Evolutionary conservation across 2,113 vertebrate genomes (phyloP), one percentile per base, ranked within the genome.

Genomic region (Gobio gobio): DNA sequence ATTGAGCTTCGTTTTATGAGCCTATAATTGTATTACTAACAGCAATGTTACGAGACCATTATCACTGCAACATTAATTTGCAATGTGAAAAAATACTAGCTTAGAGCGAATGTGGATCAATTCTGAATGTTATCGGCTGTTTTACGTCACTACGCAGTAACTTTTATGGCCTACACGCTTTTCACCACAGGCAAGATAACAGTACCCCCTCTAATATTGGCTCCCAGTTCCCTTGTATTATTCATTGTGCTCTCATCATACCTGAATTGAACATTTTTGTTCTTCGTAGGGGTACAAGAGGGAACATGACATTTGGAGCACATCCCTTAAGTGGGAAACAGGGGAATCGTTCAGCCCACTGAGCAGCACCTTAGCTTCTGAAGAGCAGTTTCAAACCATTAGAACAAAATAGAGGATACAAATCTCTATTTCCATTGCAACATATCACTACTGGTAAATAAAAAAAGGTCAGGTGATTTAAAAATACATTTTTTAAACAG

Each of bases 261-360:
- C 51, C 66, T 51, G 75, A 56, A 63, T 26, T n/a, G 43, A 73
- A 74, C 29, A 74, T 33, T 54, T 61, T 76, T 63, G 36, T 80
- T 72, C 20, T 36, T 59, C 14, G 33, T 43, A n/a, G 56, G 26
- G 58, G 26, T 54, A 83, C 63, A 49, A 63, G 56, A 74, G 33
- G 33, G 56, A 83, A 66, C 70, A 76, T 74, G 72, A 88, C 87
- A 86, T 83, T 61, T 83, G 66, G n/a, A 63, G 74, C 29, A 64
- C 47, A 40, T 85, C 43, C 22, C 77, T 43, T 54, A 75, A 83
- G 76, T 54, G 45, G 59, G 29, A 82, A 86, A 84, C 77, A 79
- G 18, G 36, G 47, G 40, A 77, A 87, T 36, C 61, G 51, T 78
- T 45, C 43, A n/a, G 43, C 40, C 58, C 22, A 58, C 51, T 40